A percentile compares a stretch with the other conserved stretches of the same genome.
Evolutionary conservation across 2,797 vertebrate species (phyloP).

Genomic region (Prionace glauca): DNA sequence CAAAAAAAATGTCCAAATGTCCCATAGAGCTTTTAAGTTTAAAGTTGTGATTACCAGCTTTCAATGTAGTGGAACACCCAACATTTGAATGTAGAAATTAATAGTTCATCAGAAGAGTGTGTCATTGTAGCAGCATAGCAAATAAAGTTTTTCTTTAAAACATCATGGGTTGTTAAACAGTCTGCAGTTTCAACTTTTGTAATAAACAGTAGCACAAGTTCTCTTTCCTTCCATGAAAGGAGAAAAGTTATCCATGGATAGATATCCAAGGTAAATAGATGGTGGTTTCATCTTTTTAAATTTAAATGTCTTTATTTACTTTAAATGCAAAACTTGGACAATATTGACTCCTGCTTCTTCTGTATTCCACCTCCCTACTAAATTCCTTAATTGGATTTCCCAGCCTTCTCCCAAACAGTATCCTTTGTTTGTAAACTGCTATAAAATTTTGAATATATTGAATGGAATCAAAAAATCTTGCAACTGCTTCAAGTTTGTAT

Average conservation of each 20-base stretch:
- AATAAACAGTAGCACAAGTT: neutral
- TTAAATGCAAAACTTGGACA: neutral
- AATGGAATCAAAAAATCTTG: neutral
- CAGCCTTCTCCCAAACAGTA: neutral
- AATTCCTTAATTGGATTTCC: neutral
- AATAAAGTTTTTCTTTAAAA: neutral
- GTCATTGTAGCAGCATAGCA: neutral
- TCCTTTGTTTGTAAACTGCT: neutral
- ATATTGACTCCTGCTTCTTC: neutral
- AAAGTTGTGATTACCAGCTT: neutral
- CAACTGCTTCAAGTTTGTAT: neutral
- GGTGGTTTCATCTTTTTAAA: neutral
- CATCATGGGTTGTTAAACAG: neutral
- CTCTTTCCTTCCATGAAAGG: neutral
- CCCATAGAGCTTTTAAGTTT: neutral
- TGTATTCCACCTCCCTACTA: neutral
- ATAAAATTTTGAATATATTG: neutral
- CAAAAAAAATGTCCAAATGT: neutral
- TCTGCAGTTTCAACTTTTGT: neutral
- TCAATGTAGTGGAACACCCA: neutral
- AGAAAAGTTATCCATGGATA: neutral
- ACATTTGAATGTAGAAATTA: slow-evolving; percentile 19
- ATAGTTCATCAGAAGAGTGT: neutral
- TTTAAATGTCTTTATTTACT: neutral
- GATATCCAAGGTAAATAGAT: neutral